phyloP scores from a whole-genome alignment of 2,888 invertebrate genomes.

The Orchesella flavescens region DNA sequence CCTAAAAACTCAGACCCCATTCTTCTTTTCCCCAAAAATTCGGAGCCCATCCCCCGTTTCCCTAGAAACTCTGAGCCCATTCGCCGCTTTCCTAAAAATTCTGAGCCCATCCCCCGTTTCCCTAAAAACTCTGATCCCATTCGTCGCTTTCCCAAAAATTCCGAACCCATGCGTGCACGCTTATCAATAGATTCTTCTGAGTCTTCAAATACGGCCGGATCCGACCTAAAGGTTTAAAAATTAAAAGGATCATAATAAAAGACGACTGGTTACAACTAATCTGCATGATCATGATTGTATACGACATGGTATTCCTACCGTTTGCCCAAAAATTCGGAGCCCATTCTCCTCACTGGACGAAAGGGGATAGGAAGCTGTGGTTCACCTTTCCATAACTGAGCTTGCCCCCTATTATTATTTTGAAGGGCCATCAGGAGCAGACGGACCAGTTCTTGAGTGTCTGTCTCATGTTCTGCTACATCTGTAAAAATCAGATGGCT shows the following conservation, averaged over 20 bases:
- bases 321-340: constrained; percentile 71
- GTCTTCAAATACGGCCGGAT: constrained; percentile 26
- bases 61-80: constrained; percentile 63
- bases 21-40: constrained; percentile 63
- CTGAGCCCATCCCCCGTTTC: constrained; percentile 53
- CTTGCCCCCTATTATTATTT: constrained; percentile 26
- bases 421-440: constrained; percentile 53
- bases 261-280: too few species aligned
- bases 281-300: too few species aligned
- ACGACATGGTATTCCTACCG: constrained; percentile 64
- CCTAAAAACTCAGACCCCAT: constrained; percentile 65
- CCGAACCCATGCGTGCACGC: constrained; percentile 60
- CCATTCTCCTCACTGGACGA: constrained; percentile 69
- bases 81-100: constrained; percentile 52
- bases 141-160: constrained; percentile 56
- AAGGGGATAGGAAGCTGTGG: constrained; percentile 59
- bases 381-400: constrained; percentile 22
- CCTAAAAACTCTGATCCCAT: constrained; percentile 63
- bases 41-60: constrained; percentile 53
- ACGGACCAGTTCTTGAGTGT: constrained; percentile 54
- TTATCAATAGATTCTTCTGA: constrained; percentile 68
- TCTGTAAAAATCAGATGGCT: too few species aligned
- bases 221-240: too few species aligned
- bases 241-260: too few species aligned
- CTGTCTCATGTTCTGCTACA: constrained; percentile 1